Evolutionary conservation across 2,113 vertebrate species (phyloP).

Genomic region (Fregata magnificens): DNA sequence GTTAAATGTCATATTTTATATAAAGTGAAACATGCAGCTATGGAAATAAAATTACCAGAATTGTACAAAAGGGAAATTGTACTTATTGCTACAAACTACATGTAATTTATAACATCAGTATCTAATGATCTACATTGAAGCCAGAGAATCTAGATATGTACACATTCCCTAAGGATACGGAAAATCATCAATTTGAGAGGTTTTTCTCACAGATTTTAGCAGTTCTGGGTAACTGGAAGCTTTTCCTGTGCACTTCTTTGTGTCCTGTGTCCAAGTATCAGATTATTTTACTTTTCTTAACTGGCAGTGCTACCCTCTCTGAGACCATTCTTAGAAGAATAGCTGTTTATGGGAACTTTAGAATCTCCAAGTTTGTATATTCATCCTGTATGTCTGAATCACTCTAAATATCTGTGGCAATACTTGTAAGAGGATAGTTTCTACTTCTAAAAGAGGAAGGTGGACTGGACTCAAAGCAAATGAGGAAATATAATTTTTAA

Average conservation of each 20-base stretch:
- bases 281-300: not conserved
- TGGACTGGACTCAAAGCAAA: not conserved
- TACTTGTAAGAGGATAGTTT: not conserved
- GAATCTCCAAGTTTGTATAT: not conserved
- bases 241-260: not conserved
- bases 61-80: not conserved
- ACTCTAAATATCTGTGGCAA: not conserved
- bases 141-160: not conserved
- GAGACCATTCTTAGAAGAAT: not conserved
- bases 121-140: not conserved
- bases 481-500: too few relatives aligned
- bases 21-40: not conserved
- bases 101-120: not conserved
- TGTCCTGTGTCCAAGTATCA: not conserved
- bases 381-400: not conserved
- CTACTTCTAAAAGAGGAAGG: not conserved
- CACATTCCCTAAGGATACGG: not conserved
- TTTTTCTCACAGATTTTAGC: not conserved
- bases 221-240: not conserved
- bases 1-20: not conserved
- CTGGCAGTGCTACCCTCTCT: not conserved
- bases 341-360: not conserved
- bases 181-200: not conserved
- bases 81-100: not conserved
- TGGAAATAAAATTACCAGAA: not conserved